Evolutionary conservation across 2,888 invertebrate genomes (phyloP), one percentile per base, ranked within the genome.

Genomic region (Serrognathus titanus): DNA sequence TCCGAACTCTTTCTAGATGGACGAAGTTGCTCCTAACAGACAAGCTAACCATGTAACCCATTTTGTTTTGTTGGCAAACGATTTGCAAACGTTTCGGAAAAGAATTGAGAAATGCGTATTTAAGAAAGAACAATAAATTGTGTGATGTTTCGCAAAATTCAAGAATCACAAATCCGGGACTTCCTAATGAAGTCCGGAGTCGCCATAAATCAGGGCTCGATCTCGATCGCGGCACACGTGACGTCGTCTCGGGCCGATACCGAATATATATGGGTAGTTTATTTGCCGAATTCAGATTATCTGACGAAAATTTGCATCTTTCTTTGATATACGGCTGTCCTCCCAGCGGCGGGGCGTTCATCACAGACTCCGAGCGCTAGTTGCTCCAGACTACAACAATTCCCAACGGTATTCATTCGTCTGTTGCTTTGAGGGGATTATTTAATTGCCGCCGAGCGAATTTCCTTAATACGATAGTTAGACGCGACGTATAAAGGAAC

Each of bases 381-480:
- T 31, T 31, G 24, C 24, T 31, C 24, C 24, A 43, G 43, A 16
- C 54, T 51, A 53, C 48, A 47, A 12, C 58, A 54, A 73, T 71
- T 75, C 77, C 77, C 77, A 55, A 63, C 72, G 75, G 77, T 73
- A 75, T 76, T 75, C 74, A 73, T 74, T 73, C 71, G 69, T 69
- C 72, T 75, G 71, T 66, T 72, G 76, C 78, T 78, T 78, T 78
- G 78, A 78, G 75, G 77, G 78, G 78, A 78, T 78, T 78, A 78
- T 76, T 76, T 77, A 75, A 76, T 75, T 77, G 74, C 73, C 71
- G 69, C 70, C 69, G 70, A 73, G 73, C 69, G 74, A 75, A 75
- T 76, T 75, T 75, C 72, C 75, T 76, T 74, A 76, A 76, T 76
- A 73, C 75, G 74, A 70, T 74, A 75, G 76, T 75, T 75, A 74